Percentiles rank a stretch among this genome's conserved stretches.
phyloP scores from a whole-genome alignment of 2,888 invertebrate species.

The Pollenia griseotomentosa region DNA sequence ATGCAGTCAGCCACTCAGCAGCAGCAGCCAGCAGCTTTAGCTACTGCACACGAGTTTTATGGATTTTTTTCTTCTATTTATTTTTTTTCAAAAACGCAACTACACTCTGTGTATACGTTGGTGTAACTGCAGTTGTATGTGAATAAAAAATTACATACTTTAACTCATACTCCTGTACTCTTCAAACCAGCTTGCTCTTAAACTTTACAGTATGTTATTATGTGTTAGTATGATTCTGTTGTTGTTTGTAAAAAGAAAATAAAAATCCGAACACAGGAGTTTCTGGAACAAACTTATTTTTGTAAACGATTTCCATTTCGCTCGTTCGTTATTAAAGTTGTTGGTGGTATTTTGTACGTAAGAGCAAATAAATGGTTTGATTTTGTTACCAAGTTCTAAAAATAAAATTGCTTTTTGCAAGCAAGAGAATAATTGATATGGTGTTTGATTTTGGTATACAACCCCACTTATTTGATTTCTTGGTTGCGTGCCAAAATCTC shows the following conservation, averaged over 20 bases:
- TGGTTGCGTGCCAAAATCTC: constrained; percentile 46
- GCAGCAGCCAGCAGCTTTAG: constrained; percentile 22
- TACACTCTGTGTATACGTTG: constrained; percentile 19
- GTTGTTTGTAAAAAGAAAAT: constrained; percentile 13
- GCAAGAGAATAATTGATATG: neutral
- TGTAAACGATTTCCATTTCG: constrained; percentile 3
- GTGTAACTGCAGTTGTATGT: constrained; percentile 49
- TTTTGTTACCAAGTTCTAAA: constrained; percentile 46
- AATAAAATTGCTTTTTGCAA: constrained; percentile 35
- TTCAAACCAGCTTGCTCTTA: constrained; percentile 14
- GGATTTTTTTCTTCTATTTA: constrained; percentile 17
- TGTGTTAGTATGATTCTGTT: constrained; percentile 6
- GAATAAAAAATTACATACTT: constrained; percentile 8
- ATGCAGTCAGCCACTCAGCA: constrained; percentile 46
- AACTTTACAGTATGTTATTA: neutral
- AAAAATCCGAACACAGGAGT: constrained; percentile 33
- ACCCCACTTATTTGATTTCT: constrained; percentile 8
- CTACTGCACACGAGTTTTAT: constrained; percentile 65
- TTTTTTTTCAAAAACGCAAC: neutral
- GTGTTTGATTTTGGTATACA: neutral
- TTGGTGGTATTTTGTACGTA: constrained; percentile 8
- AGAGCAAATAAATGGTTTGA: neutral
- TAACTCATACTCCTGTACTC: neutral
- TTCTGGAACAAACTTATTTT: constrained; percentile 59
- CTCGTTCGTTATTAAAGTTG: constrained; percentile 42